Evolutionary conservation across 2,113 vertebrate species (phyloP).

Genomic region (Pseudolaguvia tuberculata): DNA sequence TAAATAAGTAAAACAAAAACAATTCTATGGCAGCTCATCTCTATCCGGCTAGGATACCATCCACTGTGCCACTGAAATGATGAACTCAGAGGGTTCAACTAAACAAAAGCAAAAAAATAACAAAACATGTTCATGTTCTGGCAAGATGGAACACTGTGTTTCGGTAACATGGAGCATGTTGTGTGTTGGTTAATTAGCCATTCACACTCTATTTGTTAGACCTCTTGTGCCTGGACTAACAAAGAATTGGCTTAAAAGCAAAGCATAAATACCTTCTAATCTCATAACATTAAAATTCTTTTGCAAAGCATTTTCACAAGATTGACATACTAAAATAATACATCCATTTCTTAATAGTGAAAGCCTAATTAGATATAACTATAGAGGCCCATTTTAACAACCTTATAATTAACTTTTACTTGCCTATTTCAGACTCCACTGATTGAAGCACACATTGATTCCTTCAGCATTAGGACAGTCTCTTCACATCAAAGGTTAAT

Average conservation of each 20-base stretch:
- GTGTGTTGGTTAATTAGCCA: neutral
- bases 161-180: neutral
- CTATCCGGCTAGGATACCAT: constrained; percentile 44
- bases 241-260: neutral
- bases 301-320: constrained; percentile 22
- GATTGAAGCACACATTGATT: constrained; percentile 34
- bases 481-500: constrained; percentile 23
- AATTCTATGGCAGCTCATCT: constrained; percentile 17
- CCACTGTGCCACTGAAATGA: neutral
- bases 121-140: neutral
- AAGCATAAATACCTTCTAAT: neutral
- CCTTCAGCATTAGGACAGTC: constrained; percentile 10
- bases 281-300: constrained; percentile 3
- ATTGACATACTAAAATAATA: constrained; percentile 1
- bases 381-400: constrained; percentile 33
- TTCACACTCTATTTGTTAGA: neutral
- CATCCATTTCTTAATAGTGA: constrained; percentile 19
- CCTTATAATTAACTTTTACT: constrained; percentile 39
- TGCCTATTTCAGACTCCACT: constrained; percentile 26
- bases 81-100: too few species aligned
- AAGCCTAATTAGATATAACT: constrained; percentile 33
- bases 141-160: neutral
- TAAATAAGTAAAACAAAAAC: constrained; percentile 34
- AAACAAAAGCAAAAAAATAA: neutral
- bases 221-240: neutral